phyloP scores from a whole-genome alignment of 2,797 vertebrate species.

The Silurus lanzhouensis region DNA sequence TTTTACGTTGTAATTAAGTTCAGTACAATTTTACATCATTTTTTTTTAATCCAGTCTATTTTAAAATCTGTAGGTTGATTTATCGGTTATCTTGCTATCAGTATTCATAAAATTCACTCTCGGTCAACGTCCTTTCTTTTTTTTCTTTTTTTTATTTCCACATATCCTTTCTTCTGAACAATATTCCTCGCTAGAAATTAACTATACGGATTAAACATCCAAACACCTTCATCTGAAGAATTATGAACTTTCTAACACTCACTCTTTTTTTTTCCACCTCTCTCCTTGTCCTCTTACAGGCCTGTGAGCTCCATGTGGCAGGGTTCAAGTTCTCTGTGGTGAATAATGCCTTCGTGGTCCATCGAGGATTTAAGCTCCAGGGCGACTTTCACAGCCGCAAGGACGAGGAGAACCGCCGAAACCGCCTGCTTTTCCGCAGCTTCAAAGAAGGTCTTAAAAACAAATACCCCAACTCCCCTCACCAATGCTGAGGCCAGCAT shows the following conservation, averaged over 20 bases:
- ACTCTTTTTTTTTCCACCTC: not conserved
- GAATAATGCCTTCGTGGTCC: conserved; percentile 86
- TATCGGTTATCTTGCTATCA: too few species aligned
- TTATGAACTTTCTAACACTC: not conserved
- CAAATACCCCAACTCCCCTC: conserved; percentile 83
- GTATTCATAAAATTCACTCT: too few species aligned
- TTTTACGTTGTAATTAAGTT: too few species aligned
- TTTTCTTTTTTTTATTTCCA: not conserved
- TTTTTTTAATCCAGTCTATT: too few species aligned
- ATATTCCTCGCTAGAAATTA: not conserved
- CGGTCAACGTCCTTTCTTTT: too few species aligned
- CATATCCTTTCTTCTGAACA: not conserved
- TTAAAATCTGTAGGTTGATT: too few species aligned
- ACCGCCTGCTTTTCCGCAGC: conserved; percentile 84
- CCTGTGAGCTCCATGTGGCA: conserved; percentile 87
- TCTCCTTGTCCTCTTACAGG: conserved; percentile 64
- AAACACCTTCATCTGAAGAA: not conserved
- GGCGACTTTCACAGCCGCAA: conserved; percentile 85
- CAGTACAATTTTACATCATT: too few species aligned
- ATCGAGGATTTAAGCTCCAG: conserved; percentile 87
- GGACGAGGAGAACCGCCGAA: conserved; percentile 86
- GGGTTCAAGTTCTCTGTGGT: conserved; percentile 86
- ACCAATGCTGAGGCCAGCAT: conserved; percentile 77
- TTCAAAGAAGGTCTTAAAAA: conserved; percentile 90
- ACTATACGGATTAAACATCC: not conserved